These are phyloP conservation scores for Nasonia oneida DNA, from an alignment of 2,888 invertebrate species.

Conservation along the genomic window DNA sequence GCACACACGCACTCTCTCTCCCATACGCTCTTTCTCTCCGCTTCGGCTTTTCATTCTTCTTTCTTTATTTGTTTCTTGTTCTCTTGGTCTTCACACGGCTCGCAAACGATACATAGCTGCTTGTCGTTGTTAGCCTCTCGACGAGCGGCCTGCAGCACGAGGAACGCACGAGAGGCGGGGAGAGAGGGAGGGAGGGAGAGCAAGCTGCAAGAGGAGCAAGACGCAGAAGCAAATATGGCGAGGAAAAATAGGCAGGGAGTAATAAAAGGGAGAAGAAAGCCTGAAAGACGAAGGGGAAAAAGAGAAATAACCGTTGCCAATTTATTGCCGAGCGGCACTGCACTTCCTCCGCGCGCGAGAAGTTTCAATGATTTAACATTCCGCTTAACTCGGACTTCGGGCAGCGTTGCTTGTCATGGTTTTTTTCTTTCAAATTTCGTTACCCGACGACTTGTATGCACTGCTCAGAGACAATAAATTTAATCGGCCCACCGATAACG, in stretches of 20 bases:
- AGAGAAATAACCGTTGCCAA: constrained; percentile 58
- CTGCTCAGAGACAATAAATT: constrained; percentile 51
- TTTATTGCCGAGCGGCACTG: constrained; percentile 55
- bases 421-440: constrained; percentile 25
- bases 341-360: constrained; percentile 48
- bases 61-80: constrained; percentile 55
- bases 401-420: constrained; percentile 13
- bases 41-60: constrained; percentile 39
- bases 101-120: constrained; percentile 24
- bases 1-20: constrained; percentile 10
- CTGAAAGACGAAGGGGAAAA: constrained; percentile 43
- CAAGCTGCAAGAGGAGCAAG: constrained; percentile 23
- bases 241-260: constrained; percentile 45
- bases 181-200: constrained; percentile 22
- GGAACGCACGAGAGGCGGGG: constrained; percentile 21
- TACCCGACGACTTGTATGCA: constrained; percentile 6
- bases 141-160: constrained; percentile 29
- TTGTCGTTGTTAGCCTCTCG: constrained; percentile 57
- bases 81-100: constrained; percentile 44
- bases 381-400: constrained; percentile 42
- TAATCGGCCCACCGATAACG: constrained; percentile 37
- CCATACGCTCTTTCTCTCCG: constrained; percentile 25
- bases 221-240: constrained; percentile 44
- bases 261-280: constrained; percentile 49
- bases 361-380: constrained; percentile 62